Base-by-base conservation (phyloP, 2,797 vertebrate genomes). In the Schizothorax lantsangensis region DNA sequence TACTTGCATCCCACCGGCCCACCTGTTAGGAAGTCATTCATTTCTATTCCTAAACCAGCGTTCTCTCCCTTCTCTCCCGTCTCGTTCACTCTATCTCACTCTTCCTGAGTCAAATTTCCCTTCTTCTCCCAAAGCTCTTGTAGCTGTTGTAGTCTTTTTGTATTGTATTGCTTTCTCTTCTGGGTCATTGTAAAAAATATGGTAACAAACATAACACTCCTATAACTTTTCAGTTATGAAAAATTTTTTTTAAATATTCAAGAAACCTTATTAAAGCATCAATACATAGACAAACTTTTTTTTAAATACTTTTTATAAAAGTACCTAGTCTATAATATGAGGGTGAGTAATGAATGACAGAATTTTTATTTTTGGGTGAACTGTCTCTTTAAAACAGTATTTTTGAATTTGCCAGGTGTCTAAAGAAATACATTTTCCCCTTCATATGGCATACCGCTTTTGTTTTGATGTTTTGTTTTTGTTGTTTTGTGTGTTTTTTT, bases 21-120 rank as follows among this genome's bases (percentile, higher is more conserved):
- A 94, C 93, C 94, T 94, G 93, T 92, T 93, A 92, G 89, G 92
- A 93, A 94, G 92, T 93, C 92, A 92, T 94, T 93, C 86, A 93
- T 93, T 91, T 92, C 89, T 89, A 87, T 91, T 92, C 86, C 75
- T 90, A 86, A 84, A 83, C 85, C 68, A 75, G 40, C 78, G 43
- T 79, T 72, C 43, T 47, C 45, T 90, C 74, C 57, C 79, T 79
- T 71, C 43, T 45, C 45, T 90, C 74, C 57, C 78, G 62, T 54
- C 49, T 47, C 68, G 74, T 49, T 87, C 66, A 74, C 30, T 83
- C 79, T 26, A 12, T 84, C 74, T 88, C 77, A 85, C 78, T 86
- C 71, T 83, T 87, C 79, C 45, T 17, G 26, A 26, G n/a, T 49
- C n/a, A 45, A 15, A 80, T 69, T 47, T 71, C 10, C 83, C 72